Evolutionary conservation across 2,113 vertebrate species (phyloP).

Genomic region (Callospermophilus lateralis): DNA sequence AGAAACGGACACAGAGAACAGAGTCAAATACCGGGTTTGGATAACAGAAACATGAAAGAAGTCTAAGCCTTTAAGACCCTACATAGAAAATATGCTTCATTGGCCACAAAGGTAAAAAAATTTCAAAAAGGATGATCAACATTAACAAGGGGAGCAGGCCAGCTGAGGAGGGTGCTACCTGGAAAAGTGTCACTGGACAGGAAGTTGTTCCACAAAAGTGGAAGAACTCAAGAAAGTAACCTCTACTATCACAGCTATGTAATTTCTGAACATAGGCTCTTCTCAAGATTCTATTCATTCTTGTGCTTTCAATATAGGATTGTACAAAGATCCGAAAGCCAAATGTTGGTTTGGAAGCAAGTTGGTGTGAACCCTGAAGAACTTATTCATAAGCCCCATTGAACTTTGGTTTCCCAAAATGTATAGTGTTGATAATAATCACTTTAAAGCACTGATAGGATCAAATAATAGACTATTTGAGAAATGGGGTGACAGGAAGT

Average conservation of each 20-base stretch:
- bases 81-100: not conserved
- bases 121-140: not conserved
- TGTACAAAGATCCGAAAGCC: not conserved
- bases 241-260: no score
- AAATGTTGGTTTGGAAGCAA: not conserved
- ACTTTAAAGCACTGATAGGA: not conserved
- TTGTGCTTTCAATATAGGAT: not conserved
- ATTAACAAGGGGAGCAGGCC: not conserved
- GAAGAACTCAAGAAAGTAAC: not conserved
- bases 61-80: not conserved
- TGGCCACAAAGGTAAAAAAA: not conserved
- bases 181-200: not conserved
- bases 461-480: not conserved
- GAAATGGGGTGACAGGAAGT: not conserved
- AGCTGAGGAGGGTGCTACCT: not conserved
- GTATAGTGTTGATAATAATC: not conserved
- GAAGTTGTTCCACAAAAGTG: not conserved
- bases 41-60: not conserved
- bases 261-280: not conserved
- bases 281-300: not conserved
- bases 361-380: not conserved
- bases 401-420: not conserved
- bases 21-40: conserved; percentile 5
- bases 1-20: conserved; percentile 3
- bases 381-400: not conserved